Conservation (phyloP, 2,113 vertebrate species). For the Phyllostomus hastatus region DNA sequence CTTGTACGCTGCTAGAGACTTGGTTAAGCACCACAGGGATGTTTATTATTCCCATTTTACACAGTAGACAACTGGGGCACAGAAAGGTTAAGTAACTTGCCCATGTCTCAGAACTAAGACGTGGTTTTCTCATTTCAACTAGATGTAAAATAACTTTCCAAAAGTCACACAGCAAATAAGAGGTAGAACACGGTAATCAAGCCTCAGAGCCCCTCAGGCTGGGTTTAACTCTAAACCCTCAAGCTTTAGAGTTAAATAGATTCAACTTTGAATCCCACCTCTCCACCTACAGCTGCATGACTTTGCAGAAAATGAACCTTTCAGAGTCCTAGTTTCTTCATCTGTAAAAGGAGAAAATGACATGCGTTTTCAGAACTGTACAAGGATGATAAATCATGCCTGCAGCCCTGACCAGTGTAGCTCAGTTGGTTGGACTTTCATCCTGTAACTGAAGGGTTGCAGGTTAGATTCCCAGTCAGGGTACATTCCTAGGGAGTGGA, state of each 20-base stretch:
- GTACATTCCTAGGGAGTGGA: too few species aligned
- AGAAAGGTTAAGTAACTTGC: not conserved
- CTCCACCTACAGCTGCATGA: not conserved
- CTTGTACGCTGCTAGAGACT: not conserved
- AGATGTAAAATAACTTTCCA: not conserved
- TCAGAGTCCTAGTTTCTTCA: not conserved
- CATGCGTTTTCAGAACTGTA: not conserved
- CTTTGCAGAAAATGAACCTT: not conserved
- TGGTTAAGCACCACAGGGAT: not conserved
- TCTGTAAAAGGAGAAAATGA: not conserved
- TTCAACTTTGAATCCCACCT: not conserved
- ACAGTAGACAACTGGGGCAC: not conserved
- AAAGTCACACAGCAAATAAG: not conserved
- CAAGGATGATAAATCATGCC: not conserved
- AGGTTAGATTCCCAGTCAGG: too few species aligned
- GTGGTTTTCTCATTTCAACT: conserved; percentile 1
- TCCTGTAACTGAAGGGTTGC: too few species aligned
- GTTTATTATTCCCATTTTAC: not conserved
- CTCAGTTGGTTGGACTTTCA: too few species aligned
- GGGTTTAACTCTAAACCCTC: not conserved
- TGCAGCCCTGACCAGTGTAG: too few species aligned
- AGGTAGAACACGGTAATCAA: not conserved
- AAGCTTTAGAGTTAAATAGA: not conserved
- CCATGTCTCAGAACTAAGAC: not conserved
- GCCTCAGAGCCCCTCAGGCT: not conserved